Evolutionary conservation across 1,140 invertebrate genomes (phyloP).

Genomic region (Globodera rostochiensis): DNA sequence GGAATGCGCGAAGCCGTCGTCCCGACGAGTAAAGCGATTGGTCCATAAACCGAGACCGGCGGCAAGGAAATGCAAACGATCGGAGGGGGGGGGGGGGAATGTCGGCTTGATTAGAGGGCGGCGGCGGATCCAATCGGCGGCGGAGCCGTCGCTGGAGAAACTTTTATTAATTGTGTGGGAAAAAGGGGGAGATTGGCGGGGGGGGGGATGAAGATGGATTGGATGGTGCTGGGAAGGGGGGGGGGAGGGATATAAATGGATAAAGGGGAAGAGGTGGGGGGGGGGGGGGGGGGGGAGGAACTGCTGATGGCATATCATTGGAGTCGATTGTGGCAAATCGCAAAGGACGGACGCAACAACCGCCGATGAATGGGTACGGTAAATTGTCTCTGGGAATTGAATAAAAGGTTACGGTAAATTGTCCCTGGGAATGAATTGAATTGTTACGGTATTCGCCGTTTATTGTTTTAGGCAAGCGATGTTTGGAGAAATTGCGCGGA

Average conservation of each 20-base stretch:
- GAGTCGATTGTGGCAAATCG: too few species aligned
- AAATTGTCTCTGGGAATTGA: too few species aligned
- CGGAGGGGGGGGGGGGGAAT: not conserved
- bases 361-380: too few species aligned
- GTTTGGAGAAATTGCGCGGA: not conserved
- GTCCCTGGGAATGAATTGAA: not conserved
- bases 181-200: not conserved
- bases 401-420: too few species aligned
- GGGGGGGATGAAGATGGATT: not conserved
- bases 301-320: too few species aligned
- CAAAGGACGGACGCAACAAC: too few species aligned
- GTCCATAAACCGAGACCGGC: not conserved
- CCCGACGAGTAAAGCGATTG: not conserved
- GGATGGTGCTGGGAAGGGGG: not conserved
- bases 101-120: not conserved
- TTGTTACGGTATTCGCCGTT: not conserved
- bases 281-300: not conserved
- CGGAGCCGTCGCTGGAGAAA: not conserved
- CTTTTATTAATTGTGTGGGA: slow-evolving; percentile 21
- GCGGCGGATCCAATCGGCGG: not conserved
- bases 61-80: not conserved
- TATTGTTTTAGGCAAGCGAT: not conserved
- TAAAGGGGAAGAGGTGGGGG: not conserved
- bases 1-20: not conserved
- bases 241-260: not conserved